Evolutionary conservation across 2,797 vertebrate genomes (phyloP).

Genomic region (Hipposideros larvatus): DNA sequence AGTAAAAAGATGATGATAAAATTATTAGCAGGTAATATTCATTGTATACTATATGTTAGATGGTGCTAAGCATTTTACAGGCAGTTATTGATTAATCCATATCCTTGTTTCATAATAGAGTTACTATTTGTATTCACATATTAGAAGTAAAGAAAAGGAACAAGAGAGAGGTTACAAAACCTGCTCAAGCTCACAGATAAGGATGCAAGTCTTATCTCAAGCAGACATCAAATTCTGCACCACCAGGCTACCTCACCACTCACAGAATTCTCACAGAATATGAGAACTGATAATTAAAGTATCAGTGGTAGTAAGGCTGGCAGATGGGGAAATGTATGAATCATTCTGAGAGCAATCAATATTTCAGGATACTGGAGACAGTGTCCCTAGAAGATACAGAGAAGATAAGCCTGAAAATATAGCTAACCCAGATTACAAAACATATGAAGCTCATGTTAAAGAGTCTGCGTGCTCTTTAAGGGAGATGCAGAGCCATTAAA

Average conservation of each 20-base stretch:
- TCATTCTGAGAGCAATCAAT: not conserved
- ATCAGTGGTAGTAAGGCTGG: not conserved
- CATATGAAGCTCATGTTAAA: not conserved
- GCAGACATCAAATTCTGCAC: not conserved
- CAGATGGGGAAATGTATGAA: not conserved
- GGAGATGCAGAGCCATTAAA: not conserved
- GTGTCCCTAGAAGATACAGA: not conserved
- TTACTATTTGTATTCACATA: not conserved
- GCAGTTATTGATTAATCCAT: not conserved
- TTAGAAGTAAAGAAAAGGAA: not conserved
- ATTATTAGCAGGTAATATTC: not conserved
- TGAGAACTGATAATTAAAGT: not conserved
- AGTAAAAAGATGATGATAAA: slow-evolving; percentile 25
- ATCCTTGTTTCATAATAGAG: not conserved
- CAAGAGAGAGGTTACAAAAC: not conserved
- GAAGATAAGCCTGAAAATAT: not conserved
- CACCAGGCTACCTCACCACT: not conserved
- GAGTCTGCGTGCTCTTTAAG: not conserved
- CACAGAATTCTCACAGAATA: not conserved
- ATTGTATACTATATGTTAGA: not conserved
- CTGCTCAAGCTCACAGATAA: not conserved
- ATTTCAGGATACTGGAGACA: not conserved
- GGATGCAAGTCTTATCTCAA: not conserved
- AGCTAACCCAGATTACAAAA: not conserved
- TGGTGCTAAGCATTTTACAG: not conserved